Conservation (phyloP, 2,113 vertebrate genomes). For the Riparia riparia region DNA sequence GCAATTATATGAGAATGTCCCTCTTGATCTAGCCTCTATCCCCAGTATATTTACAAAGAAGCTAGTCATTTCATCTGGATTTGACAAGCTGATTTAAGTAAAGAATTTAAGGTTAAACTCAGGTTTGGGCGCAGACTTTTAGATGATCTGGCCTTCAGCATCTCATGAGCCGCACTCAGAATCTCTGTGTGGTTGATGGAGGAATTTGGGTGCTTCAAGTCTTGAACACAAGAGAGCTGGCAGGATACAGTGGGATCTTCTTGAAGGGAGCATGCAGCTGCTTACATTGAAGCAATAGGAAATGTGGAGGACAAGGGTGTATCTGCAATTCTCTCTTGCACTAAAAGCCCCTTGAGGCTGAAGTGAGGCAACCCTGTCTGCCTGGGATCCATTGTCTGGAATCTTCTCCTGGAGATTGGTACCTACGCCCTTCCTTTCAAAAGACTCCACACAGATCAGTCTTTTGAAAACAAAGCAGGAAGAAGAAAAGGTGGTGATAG, state of each 20-base stretch:
- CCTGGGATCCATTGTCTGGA: conserved; percentile 66
- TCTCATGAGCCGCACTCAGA: not conserved
- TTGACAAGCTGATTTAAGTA: not conserved
- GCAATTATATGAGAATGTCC: not conserved
- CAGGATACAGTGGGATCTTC: not conserved
- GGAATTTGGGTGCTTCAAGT: not conserved
- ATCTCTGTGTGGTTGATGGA: fast-evolving
- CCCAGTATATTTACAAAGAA: not conserved
- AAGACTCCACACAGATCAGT: conserved; percentile 53
- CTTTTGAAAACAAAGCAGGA: conserved; percentile 69
- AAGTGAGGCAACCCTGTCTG: conserved; percentile 60
- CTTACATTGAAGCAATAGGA: conserved; percentile 13
- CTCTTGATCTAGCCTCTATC: not conserved
- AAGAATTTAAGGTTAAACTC: not conserved
- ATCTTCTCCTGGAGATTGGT: conserved; percentile 64
- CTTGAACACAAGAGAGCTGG: not conserved
- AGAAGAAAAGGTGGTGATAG: conserved; percentile 71
- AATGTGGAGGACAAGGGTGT: conserved; percentile 48
- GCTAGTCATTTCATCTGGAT: not conserved
- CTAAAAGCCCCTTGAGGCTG: conserved; percentile 64
- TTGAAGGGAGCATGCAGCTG: not conserved
- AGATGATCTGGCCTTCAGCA: not conserved
- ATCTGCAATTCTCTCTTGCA: conserved; percentile 46
- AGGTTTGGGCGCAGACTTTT: not conserved
- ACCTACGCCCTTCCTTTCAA: conserved; percentile 73